Base-by-base conservation (phyloP, 2,113 vertebrate species). In the Spermophilus dauricus region DNA sequence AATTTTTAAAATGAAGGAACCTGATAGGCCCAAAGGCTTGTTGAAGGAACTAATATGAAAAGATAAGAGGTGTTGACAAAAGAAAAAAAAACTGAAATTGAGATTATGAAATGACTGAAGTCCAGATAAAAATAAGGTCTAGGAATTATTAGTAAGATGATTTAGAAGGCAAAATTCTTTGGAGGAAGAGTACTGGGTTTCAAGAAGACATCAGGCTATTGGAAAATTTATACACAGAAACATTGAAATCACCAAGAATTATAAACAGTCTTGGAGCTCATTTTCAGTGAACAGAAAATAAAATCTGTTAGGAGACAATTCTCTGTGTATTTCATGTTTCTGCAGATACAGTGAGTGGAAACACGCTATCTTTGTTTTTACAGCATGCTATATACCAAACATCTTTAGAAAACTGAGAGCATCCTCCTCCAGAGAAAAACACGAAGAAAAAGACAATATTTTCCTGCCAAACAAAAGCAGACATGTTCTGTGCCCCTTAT, bases 361-460 rank as follows among this genome's bases (percentile, higher is more conserved):
- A 26, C 12, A 42, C 16, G 63, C 9, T 76, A 24, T 67, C 86
- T 95, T 58, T 84, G 42, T 39, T 87, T 95, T 92, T 72, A 37
- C 90, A 95, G n/a, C 75, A 81, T 78, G 45, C 42, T 63, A 7
- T 48, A 32, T 18, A 75, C 32, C 56, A 95, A 97, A 82, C 26
- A 73, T 32, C 45, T 42, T 61, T 87, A 58, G 85, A 96, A 97
- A 97, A 94, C 0, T 70, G 45, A 51, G 1, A 69, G 24, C 11
- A 24, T 76, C 37, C 82, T 65, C n/a, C 45, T 90, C 3, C 16
- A 67, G 48, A 78, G 39, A 58, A 94, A 94, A 92, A 88, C 5
- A 24, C 86, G n/a, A 94, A 94, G 63, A 72, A 82, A 81, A 10
- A 84, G 48, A 93, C 8, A 83, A 3, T 48, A 34, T 76, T 9